Percentiles rank a stretch among this genome's conserved stretches.
Evolutionary conservation across 2,797 vertebrate genomes (phyloP).

Genomic region (Dallia pectoralis): DNA sequence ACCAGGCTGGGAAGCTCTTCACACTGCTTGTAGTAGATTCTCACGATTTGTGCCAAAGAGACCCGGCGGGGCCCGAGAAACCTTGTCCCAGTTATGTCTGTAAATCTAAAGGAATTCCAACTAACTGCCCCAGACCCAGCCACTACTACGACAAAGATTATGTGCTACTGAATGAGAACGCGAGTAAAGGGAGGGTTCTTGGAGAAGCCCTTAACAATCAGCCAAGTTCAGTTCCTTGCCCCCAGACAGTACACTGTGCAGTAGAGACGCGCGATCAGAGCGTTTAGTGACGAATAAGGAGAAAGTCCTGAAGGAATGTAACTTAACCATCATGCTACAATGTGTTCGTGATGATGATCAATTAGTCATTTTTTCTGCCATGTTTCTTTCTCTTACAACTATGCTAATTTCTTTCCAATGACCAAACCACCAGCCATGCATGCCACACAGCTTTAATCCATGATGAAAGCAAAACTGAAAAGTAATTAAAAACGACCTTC

Average conservation of each 20-base stretch:
- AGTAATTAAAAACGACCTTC: constrained; percentile 23
- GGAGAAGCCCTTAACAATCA: not conserved
- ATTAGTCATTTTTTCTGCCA: constrained; percentile 3
- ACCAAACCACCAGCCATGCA: not conserved
- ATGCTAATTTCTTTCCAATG: constrained; percentile 21
- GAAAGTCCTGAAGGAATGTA: not conserved
- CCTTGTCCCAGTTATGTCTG: constrained; percentile 5
- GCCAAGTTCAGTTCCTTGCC: not conserved
- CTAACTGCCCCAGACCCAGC: not conserved
- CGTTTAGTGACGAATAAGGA: not conserved
- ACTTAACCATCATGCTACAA: not conserved
- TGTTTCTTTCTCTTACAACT: constrained; percentile 4
- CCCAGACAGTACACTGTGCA: not conserved
- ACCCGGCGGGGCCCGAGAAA: too few species aligned
- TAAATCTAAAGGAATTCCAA: constrained; percentile 45
- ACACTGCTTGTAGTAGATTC: too few species aligned
- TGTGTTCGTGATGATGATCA: not conserved
- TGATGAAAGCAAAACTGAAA: constrained; percentile 19
- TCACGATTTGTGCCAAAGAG: too few species aligned
- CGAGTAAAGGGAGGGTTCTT: not conserved
- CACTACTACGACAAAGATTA: not conserved
- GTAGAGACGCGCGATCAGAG: not conserved
- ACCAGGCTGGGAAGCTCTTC: too few species aligned
- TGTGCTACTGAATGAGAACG: constrained; percentile 4
- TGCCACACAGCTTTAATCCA: not conserved